Percentiles rank a stretch among this genome's conserved stretches.
These are phyloP conservation scores for Oncorhynchus gorbuscha DNA, from an alignment of 2,113 vertebrate species.

Conservation along the genomic window DNA sequence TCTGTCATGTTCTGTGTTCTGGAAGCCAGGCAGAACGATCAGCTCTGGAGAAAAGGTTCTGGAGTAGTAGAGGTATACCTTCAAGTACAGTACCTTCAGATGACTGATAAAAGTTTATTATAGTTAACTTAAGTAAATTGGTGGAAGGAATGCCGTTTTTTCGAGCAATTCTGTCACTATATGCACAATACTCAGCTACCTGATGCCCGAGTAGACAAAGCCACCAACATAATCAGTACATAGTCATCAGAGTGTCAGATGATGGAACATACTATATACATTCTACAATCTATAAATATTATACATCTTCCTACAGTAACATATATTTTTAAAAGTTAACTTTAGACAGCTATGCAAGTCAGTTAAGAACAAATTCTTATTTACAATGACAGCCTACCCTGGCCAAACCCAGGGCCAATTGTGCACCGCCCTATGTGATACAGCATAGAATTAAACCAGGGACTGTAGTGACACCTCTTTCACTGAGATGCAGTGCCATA, in stretches of 20 bases:
- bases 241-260: slow-evolving; percentile 21
- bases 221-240: slow-evolving; percentile 14
- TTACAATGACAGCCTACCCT: too few relatives aligned
- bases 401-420: too few relatives aligned
- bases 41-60: not conserved
- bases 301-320: not conserved
- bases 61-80: not conserved
- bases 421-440: too few relatives aligned
- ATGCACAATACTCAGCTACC: slow-evolving; percentile 15
- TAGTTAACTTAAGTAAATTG: slow-evolving; percentile 42
- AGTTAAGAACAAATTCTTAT: too few relatives aligned
- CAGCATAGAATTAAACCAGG: too few relatives aligned
- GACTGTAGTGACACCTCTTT: too few relatives aligned
- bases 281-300: not conserved
- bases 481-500: too few relatives aligned
- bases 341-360: too few relatives aligned
- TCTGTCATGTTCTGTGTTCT: not conserved
- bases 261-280: not conserved
- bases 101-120: not conserved
- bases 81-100: not conserved
- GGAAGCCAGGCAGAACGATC: not conserved
- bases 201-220: not conserved
- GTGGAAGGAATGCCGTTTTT: slow-evolving; percentile 33
- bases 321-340: too few relatives aligned
- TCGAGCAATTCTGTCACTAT: slow-evolving; percentile 28